Evolutionary conservation across 2,797 vertebrate species (phyloP).

Genomic region (Coregonus sp.): DNA sequence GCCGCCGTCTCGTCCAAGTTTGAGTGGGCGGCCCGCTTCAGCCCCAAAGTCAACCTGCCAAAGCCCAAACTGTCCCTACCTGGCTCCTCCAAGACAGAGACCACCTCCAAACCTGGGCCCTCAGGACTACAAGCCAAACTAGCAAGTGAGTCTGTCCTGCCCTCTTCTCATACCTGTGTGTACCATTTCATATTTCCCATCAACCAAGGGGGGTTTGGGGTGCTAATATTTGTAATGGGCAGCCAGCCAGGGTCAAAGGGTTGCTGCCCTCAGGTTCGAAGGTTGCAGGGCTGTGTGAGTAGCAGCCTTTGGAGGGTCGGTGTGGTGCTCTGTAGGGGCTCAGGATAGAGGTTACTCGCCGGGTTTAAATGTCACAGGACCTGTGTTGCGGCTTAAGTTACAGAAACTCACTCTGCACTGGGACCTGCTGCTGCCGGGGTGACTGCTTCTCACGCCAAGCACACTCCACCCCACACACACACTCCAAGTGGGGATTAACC

Average conservation of each 20-base stretch:
- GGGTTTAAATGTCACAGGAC: slow-evolving; percentile 48
- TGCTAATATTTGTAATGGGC: too few species aligned
- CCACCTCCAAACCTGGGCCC: slow-evolving; percentile 97
- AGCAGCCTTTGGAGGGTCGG: neutral
- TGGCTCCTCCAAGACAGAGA: slow-evolving; percentile 96
- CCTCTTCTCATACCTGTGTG: neutral
- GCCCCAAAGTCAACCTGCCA: slow-evolving; percentile 98
- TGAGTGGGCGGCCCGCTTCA: slow-evolving; percentile 98
- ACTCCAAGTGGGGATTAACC: neutral
- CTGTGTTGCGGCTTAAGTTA: slow-evolving; percentile 37
- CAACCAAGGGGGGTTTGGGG: too few species aligned
- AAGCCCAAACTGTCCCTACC: slow-evolving; percentile 99
- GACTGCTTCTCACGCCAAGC: neutral
- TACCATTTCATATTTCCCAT: neutral
- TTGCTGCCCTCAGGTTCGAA: neutral
- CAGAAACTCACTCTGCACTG: slow-evolving; percentile 32
- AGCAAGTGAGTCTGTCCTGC: slow-evolving; percentile 93
- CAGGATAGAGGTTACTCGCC: slow-evolving; percentile 26
- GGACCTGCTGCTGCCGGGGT: slow-evolving; percentile 26
- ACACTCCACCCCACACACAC: neutral
- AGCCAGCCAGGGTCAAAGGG: neutral
- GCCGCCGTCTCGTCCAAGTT: slow-evolving; percentile 95
- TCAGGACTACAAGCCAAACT: slow-evolving; percentile 99
- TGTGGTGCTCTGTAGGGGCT: slow-evolving; percentile 14
- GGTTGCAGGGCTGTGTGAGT: neutral